Conservation (phyloP, 2,888 invertebrate genomes). For the Auanema sp. region DNA sequence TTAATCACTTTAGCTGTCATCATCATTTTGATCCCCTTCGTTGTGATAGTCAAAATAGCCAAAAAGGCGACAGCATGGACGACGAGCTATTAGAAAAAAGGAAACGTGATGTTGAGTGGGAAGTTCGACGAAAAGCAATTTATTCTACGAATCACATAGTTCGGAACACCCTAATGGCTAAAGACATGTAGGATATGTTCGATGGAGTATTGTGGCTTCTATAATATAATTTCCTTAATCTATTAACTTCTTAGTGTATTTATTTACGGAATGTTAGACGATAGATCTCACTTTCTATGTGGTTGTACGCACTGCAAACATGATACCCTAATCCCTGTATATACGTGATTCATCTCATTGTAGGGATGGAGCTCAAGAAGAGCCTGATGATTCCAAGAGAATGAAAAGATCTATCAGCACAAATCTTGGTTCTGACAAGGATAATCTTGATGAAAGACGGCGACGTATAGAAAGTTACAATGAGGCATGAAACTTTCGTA, state of each 20-base stretch:
- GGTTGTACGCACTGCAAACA: no score
- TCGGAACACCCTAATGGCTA: conserved; percentile 13
- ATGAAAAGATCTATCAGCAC: no score
- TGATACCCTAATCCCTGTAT: no score
- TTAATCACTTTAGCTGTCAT: conserved; percentile 20
- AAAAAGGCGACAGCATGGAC: conserved; percentile 11
- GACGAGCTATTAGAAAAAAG: background rate
- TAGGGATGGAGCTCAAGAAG: conserved; percentile 11
- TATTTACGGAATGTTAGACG: no score
- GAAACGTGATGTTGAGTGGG: conserved; percentile 13
- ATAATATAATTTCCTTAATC: background rate
- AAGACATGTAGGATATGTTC: conserved; percentile 13
- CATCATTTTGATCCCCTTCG: conserved; percentile 23
- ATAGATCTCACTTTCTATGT: no score
- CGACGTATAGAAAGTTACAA: background rate
- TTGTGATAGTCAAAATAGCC: conserved; percentile 16
- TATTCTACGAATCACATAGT: conserved; percentile 17
- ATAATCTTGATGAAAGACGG: background rate
- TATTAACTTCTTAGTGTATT: conserved; percentile 6
- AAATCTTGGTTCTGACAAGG: background rate
- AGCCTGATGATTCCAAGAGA: conserved; percentile 1
- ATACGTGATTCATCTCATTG: conserved; percentile 12
- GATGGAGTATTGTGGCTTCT: conserved; percentile 5
- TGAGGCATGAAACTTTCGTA: background rate
- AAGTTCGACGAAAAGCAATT: conserved; percentile 14